phyloP scores from a whole-genome alignment of 92 coral and sea anemone genomes.

The Pocillopora grandis region DNA sequence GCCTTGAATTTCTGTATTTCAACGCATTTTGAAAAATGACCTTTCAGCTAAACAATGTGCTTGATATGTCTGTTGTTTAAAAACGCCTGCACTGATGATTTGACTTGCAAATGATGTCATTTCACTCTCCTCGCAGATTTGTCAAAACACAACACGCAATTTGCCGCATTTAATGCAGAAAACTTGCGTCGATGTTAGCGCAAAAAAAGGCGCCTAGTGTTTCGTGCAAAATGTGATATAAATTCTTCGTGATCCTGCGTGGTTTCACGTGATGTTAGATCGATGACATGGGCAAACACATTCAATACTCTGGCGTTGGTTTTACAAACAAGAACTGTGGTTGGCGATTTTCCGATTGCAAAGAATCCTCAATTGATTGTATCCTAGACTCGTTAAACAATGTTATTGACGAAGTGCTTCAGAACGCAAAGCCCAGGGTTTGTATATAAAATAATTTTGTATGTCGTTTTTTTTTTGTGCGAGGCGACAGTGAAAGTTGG shows the following conservation, averaged over 20 bases:
- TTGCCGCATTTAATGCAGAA: neutral
- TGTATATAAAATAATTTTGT: conserved; percentile 23
- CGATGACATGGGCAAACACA: conserved; percentile 24
- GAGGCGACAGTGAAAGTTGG: neutral
- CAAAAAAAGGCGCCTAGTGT: neutral
- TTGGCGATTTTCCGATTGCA: conserved; percentile 39
- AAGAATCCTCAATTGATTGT: conserved; percentile 54
- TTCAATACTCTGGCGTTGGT: conserved; percentile 19
- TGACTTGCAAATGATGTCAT: conserved; percentile 62
- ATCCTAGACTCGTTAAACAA: conserved; percentile 73
- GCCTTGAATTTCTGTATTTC: neutral
- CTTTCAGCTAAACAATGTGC: conserved; percentile 13
- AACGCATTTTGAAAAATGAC: neutral
- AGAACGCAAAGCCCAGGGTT: conserved; percentile 71
- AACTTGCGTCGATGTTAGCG: neutral
- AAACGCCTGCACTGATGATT: conserved; percentile 29
- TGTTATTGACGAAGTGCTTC: conserved; percentile 68
- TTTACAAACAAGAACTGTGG: conserved; percentile 9
- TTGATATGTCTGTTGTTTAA: conserved; percentile 18
- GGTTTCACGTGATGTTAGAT: conserved; percentile 2
- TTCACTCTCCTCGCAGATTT: neutral
- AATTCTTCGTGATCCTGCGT: neutral
- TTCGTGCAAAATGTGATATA: neutral
- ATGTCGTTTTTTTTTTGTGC: neutral
- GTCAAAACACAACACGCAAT: neutral